Evolutionary conservation across 1,140 invertebrate species (phyloP).

Genomic region (Drosophila paulistorum): DNA sequence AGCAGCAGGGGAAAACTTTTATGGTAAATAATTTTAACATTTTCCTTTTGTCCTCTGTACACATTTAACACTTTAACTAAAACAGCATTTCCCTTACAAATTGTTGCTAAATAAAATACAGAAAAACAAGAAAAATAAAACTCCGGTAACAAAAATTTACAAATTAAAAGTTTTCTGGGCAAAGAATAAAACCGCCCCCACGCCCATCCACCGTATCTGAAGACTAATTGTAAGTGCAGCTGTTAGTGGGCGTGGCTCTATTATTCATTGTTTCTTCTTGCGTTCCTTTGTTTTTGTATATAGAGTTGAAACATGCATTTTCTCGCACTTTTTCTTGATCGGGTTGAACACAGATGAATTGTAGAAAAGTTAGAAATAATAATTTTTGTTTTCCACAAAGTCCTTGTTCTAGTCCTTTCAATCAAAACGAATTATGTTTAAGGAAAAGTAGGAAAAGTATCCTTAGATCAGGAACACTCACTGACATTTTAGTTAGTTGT

Average conservation of each 20-base stretch:
- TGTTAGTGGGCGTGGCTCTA: neutral
- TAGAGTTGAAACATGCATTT: neutral
- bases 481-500: no score
- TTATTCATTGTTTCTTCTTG: neutral
- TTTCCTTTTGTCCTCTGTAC: neutral
- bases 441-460: no score
- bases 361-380: no score
- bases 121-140: no score
- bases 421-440: no score
- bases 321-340: no score
- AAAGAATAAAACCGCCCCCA: neutral
- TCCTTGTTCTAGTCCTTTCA: no score
- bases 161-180: neutral
- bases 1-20: neutral
- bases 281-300: no score
- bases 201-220: neutral
- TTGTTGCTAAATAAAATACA: no score
- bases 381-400: no score
- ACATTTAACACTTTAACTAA: conserved; percentile 7
- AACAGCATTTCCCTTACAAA: neutral
- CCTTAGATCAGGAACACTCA: no score
- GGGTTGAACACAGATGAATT: no score
- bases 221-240: neutral
- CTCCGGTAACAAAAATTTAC: neutral
- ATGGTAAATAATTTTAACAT: neutral